Evolutionary conservation across 2,888 invertebrate species (phyloP).

Genomic region (Sericinus montela): DNA sequence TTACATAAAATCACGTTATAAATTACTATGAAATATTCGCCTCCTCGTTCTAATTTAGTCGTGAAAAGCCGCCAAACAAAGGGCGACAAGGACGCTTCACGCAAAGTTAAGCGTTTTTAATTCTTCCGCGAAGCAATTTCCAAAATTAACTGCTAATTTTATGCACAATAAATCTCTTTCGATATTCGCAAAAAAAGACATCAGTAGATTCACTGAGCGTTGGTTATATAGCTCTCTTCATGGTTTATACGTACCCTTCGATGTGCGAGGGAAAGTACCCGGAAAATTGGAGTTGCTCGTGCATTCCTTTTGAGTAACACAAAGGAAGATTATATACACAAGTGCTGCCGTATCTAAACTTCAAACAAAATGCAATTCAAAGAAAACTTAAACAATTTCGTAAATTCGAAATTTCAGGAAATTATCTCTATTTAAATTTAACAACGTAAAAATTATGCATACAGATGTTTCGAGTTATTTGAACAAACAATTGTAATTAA

Average conservation of each 20-base stretch:
- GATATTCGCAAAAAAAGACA: constrained; percentile 30
- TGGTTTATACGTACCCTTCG: constrained; percentile 25
- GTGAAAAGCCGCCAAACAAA: constrained; percentile 56
- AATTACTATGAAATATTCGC: constrained; percentile 62
- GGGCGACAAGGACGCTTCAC: constrained; percentile 48
- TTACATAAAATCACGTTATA: constrained; percentile 66
- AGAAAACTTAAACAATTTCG: not conserved
- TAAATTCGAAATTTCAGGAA: not conserved
- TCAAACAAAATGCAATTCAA: not conserved
- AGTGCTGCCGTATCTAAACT: constrained; percentile 34
- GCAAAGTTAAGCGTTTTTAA: constrained; percentile 56
- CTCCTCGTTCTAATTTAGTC: constrained; percentile 49
- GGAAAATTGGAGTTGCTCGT: constrained; percentile 38
- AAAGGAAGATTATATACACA: constrained; percentile 43
- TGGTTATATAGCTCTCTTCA: constrained; percentile 15
- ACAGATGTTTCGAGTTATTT: constrained; percentile 3
- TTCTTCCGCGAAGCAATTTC: constrained; percentile 54
- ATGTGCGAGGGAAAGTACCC: constrained; percentile 34
- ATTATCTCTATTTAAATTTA: not conserved
- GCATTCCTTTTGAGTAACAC: constrained; percentile 34
- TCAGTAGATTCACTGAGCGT: constrained; percentile 9
- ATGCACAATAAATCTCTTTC: constrained; percentile 48
- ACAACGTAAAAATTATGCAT: constrained; percentile 1
- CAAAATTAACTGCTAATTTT: constrained; percentile 54
- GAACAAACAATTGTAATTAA: constrained; percentile 11